phyloP scores from a whole-genome alignment of 2,113 vertebrate species.

The Pholis gunnellus region DNA sequence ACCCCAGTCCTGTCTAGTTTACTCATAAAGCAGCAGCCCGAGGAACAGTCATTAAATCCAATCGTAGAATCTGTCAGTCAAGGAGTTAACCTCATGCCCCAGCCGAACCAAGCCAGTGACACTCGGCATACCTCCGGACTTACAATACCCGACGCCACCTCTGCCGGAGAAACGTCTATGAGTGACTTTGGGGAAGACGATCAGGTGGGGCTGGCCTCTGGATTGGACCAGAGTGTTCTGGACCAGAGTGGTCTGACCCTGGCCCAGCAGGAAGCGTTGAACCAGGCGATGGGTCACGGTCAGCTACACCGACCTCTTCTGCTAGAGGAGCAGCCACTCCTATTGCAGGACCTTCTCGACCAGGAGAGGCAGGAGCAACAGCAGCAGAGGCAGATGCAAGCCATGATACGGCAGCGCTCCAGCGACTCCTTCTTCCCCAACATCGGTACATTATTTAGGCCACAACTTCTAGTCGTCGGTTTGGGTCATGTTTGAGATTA shows the following conservation, averaged over 20 bases:
- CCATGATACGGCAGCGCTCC: slow-evolving; percentile 97
- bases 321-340: slow-evolving; percentile 94
- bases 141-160: slow-evolving; percentile 81
- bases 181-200: slow-evolving; percentile 76
- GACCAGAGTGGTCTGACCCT: slow-evolving; percentile 70
- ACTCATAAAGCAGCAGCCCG: slow-evolving; percentile 88
- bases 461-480: slow-evolving; percentile 21
- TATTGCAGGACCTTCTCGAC: slow-evolving; percentile 96
- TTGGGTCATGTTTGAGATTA: neutral
- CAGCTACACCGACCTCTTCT: slow-evolving; percentile 90
- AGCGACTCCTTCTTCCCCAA: slow-evolving; percentile 95
- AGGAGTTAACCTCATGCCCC: slow-evolving; percentile 82
- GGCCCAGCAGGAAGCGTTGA: slow-evolving; percentile 85
- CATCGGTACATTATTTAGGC: slow-evolving; percentile 89
- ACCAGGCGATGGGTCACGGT: slow-evolving; percentile 82
- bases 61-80: slow-evolving; percentile 81
- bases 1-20: slow-evolving; percentile 93
- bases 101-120: slow-evolving; percentile 79
- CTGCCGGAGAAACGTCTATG: slow-evolving; percentile 78
- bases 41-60: slow-evolving; percentile 82
- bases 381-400: slow-evolving; percentile 98
- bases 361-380: slow-evolving; percentile 98
- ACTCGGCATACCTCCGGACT: slow-evolving; percentile 75
- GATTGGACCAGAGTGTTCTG: slow-evolving; percentile 61
- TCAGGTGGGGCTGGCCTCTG: slow-evolving; percentile 76